phyloP scores from a whole-genome alignment of 2,113 vertebrate genomes.

The Campylomormyrus numenius region DNA sequence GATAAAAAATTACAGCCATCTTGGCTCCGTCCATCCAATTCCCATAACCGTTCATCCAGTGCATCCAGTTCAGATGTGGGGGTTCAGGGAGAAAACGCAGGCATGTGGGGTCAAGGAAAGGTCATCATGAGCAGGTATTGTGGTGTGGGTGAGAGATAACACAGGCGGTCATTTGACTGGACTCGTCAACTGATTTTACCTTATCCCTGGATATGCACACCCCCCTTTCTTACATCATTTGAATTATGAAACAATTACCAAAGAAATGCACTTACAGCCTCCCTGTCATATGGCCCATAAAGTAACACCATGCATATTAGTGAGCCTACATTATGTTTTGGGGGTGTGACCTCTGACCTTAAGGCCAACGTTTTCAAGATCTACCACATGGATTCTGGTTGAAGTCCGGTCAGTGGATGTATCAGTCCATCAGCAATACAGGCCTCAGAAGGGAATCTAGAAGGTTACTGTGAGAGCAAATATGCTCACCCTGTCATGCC shows the following conservation, averaged over 20 bases:
- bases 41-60: not conserved
- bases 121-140: not conserved
- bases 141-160: not conserved
- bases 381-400: not conserved
- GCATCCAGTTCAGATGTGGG: not conserved
- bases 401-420: not conserved
- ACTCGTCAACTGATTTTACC: not conserved
- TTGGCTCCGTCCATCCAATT: not conserved
- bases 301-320: not conserved
- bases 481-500: not conserved
- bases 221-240: not conserved
- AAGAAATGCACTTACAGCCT: not conserved
- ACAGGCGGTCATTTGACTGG: not conserved
- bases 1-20: not conserved
- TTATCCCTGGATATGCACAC: not conserved
- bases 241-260: not conserved
- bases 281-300: not conserved
- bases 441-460: not conserved
- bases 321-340: not conserved
- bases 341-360: not conserved
- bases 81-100: not conserved
- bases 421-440: not conserved
- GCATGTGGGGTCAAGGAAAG: not conserved
- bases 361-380: not conserved
- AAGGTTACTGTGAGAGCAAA: not conserved